Evolutionary conservation across 2,888 invertebrate species (phyloP), one percentile per base, ranked within the genome.

Genomic region (Cinara cedri): DNA sequence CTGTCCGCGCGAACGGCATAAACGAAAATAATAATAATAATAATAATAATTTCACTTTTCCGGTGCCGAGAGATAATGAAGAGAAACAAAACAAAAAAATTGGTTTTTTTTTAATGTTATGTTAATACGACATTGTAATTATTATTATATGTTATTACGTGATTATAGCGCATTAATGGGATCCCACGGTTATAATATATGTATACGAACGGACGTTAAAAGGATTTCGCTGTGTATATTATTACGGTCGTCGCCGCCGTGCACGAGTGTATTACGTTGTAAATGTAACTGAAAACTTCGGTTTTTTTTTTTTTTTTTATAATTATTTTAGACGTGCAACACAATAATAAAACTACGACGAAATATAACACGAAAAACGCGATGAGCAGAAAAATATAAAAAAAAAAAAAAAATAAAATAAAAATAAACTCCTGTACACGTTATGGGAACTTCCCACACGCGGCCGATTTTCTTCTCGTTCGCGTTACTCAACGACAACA

Each of bases 11-110:
- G 66, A 57, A 55, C 6, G 34, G 51, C 46, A 1, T 66, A 14
- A 19, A 66, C 14, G 26, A 42, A 46, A 76, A 68, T 70, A 34
- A 34, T 34, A 76, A 68, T 70, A 34, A 34, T 34, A 34, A 34
- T 34, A 34, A 34, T 34, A 34, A 3, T 34, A 34, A 78, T 78
- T 78, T 78, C 78, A 78, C 78, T 78, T 78, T 78, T 70, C 76
- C 68, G 57, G 49, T 24, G 34, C 3, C 46, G 3, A n/a, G 26
- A 24, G 1, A 51, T 16, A 26, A 42, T 34, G 34, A 74, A 42
- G 51, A 63, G 54, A 54, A 44, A 54, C 19, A 13, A 74, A 21
- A 65, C 10, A 54, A 16, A 21, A n/a, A n/a, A n/a, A n/a, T 24
- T 24, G 24, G 13, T 13, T n/a, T 51, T 66, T 49, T 26, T 68